Base-by-base conservation (phyloP, 2,797 vertebrate genomes). In the Danio tinwini region DNA sequence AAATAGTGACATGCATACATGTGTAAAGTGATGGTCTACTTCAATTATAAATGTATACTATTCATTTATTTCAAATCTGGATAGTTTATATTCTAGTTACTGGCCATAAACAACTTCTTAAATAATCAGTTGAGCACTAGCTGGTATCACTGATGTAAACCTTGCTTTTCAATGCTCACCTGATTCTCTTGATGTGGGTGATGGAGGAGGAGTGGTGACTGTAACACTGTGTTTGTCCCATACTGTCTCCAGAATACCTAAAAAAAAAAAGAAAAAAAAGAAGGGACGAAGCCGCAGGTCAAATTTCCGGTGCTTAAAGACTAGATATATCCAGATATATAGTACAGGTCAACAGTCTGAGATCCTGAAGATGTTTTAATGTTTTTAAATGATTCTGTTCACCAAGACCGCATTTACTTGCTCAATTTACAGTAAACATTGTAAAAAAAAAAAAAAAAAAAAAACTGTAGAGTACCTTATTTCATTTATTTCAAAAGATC, bases 141-240 rank as follows among this genome's bases (percentile, higher is more conserved):
- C 0, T 21, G 47, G 9, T 52, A 39, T 5, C 47, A 39, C 29
- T 37, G 29, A 52, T 50, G 6, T n/a, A 39, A 19, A 16, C 2
- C 19, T 16, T 1, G 14, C 13, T 14, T 50, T 68, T 68, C 16
- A 40, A 40, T 45, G 9, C 95, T 92, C 92, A 99, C 98, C 92
- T 75, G 94, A 96, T 91, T 98, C 96, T 92, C 95, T 94, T 84
- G 97, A 97, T 13, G 97, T 98, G 0, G 98, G 98, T 61, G 98
- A 99, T 1, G 98, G 97, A 76, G 98, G 98, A 0, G 98, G 98
- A 16, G 97, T 99, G 86, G 97, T 96, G 56, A 96, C 94, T 58
- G 95, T 96, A 82, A 97, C 93, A 13, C 96, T 98, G 94, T 99
- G 96, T 81, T 99, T 99, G 89, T 98, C 95, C 98, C 97, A 98